Evolutionary conservation across 92 coral and sea anemone species (phyloP), one percentile per base, ranked within the genome.

Genomic region (Diadumene lineata): DNA sequence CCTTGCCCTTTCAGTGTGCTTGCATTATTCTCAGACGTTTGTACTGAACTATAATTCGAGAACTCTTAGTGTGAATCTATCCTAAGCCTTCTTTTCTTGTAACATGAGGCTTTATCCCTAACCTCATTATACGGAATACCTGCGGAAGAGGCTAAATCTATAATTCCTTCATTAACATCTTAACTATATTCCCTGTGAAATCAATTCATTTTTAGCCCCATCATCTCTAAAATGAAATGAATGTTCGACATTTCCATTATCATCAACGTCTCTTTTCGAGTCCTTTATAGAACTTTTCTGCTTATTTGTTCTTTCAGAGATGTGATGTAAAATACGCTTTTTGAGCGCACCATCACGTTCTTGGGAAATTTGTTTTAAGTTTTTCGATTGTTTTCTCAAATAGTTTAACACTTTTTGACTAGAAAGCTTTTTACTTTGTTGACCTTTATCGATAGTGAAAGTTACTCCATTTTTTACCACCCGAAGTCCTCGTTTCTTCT

Each of bases 131-230:
- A n/a, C n/a, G n/a, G n/a, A n/a, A n/a, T n/a, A n/a, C n/a, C n/a
- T n/a, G n/a, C n/a, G n/a, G n/a, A n/a, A n/a, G n/a, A n/a, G n/a
- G n/a, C n/a, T n/a, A n/a, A n/a, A n/a, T n/a, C n/a, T n/a, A n/a
- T n/a, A n/a, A n/a, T n/a, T n/a, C n/a, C n/a, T n/a, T n/a, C n/a
- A n/a, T n/a, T n/a, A n/a, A n/a, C n/a, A n/a, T n/a, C n/a, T n/a
- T n/a, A 22, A 11, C 29, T 17, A 34, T 50, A 82, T 13, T 26
- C 74, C 79, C 85, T 21, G 10, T 9, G 58, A 79, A 10, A 90
- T 51, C 2, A 90, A 74, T 23, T 86, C 89, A 66, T 90, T 90
- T 50, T 83, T 68, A 2, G 96, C 80, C 31, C 92, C 96, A 43
- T 70, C 66, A 31, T 90, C 96, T 38, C 82, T 68, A 48, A 90